Percentiles rank a stretch among this genome's conserved stretches.
These are phyloP conservation scores for Vulpes lagopus DNA, from an alignment of 2,113 vertebrate genomes.

Conservation along the genomic window DNA sequence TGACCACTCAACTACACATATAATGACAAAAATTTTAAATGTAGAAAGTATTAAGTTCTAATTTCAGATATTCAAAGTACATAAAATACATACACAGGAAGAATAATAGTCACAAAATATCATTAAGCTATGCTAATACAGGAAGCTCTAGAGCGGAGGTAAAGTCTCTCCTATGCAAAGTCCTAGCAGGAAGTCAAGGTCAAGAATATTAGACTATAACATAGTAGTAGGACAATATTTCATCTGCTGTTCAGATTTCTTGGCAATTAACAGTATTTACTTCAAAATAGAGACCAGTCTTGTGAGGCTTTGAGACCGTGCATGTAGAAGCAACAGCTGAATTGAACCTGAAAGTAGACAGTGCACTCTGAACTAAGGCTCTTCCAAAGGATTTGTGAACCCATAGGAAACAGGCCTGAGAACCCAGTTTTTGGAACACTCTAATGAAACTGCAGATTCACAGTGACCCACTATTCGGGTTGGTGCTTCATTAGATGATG, in stretches of 20 bases:
- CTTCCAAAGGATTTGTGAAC: background rate
- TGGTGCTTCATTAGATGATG: background rate
- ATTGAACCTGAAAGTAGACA: background rate
- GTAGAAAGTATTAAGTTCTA: background rate
- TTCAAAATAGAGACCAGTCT: background rate
- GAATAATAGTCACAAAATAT: background rate
- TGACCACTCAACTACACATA: background rate
- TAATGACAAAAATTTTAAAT: background rate
- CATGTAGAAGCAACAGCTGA: background rate
- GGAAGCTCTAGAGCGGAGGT: background rate
- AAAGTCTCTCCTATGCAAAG: background rate
- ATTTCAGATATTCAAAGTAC: constrained; percentile 1
- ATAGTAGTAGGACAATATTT: background rate
- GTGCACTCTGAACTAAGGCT: background rate
- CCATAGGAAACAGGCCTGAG: background rate
- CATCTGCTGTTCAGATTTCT: background rate
- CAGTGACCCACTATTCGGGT: background rate
- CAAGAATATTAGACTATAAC: background rate
- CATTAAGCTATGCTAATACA: background rate
- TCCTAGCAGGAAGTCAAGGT: background rate
- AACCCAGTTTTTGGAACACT: background rate
- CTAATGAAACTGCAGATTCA: background rate
- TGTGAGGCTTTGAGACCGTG: background rate
- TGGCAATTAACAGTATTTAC: background rate
- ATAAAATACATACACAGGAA: background rate